These are phyloP conservation scores for Chymomyza fuscimana DNA, from an alignment of 2,888 invertebrate species.

Conservation along the genomic window DNA sequence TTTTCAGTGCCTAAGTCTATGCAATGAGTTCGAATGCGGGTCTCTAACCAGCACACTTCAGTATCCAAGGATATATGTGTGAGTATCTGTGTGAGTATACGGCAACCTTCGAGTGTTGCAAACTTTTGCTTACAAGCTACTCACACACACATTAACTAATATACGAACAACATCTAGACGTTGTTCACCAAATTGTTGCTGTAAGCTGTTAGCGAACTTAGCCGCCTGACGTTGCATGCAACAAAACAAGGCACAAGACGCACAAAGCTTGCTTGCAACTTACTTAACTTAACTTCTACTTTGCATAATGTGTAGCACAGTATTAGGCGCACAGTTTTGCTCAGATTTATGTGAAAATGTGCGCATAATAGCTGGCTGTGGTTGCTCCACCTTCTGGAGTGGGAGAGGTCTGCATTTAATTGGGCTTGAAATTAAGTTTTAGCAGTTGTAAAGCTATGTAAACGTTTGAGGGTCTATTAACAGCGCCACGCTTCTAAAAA, in stretches of 20 bases:
- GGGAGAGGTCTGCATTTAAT: conserved; percentile 61
- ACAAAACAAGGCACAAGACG: not conserved
- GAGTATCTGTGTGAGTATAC: not conserved
- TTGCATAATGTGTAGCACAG: conserved; percentile 54
- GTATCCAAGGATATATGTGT: not conserved
- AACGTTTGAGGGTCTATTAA: not conserved
- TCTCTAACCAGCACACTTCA: not conserved
- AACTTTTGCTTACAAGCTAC: conserved; percentile 33
- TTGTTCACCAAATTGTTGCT: conserved; percentile 17
- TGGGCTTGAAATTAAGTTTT: conserved; percentile 65
- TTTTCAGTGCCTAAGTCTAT: conserved; percentile 40
- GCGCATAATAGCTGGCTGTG: conserved; percentile 51
- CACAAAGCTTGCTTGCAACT: conserved; percentile 5
- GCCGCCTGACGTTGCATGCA: not conserved
- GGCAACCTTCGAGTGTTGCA: conserved; percentile 17
- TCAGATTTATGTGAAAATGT: conserved; percentile 57
- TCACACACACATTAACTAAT: conserved; percentile 6
- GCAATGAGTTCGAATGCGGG: conserved; percentile 58
- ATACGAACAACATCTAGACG: conserved; percentile 1
- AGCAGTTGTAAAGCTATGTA: conserved; percentile 1
- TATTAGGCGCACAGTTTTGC: conserved; percentile 8
- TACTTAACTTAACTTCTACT: conserved; percentile 26
- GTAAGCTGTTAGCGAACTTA: conserved; percentile 1
- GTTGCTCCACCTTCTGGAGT: conserved; percentile 32
- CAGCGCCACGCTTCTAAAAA: not conserved